Evolutionary conservation across 2,113 vertebrate genomes (phyloP).

Genomic region (Nansenia antarctica): DNA sequence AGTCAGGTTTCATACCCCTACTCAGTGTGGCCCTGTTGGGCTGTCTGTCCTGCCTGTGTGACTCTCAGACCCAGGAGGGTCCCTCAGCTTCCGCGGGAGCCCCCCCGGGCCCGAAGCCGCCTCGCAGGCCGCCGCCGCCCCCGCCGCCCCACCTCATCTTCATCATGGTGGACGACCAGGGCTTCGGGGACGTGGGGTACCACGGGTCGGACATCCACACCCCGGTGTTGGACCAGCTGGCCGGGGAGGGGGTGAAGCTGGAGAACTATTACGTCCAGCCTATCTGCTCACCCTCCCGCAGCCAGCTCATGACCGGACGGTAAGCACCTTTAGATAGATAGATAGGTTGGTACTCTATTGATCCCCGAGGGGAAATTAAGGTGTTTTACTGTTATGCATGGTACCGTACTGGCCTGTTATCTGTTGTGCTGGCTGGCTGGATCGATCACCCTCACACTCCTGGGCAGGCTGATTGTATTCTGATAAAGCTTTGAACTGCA

Average conservation of each 20-base stretch:
- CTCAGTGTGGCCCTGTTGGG: conserved; percentile 33
- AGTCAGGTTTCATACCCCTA: conserved; percentile 16
- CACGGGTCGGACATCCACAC: conserved; percentile 91
- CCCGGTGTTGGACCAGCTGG: conserved; percentile 85
- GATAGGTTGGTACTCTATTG: no score
- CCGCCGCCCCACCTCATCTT: conserved; percentile 85
- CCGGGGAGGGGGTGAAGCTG: conserved; percentile 88
- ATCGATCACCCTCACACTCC: background rate
- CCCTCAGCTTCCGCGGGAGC: background rate
- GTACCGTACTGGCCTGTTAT: background rate
- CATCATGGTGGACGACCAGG: conserved; percentile 93
- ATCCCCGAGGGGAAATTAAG: no score
- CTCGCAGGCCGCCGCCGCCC: background rate
- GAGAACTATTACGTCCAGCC: conserved; percentile 97
- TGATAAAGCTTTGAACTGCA: background rate
- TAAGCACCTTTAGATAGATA: conserved; percentile 61
- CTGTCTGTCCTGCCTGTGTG: conserved; percentile 36
- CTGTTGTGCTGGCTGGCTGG: background rate
- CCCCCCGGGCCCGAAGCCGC: background rate
- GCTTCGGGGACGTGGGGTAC: conserved; percentile 90
- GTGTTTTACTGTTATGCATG: background rate
- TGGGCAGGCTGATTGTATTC: background rate
- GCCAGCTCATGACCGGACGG: conserved; percentile 93
- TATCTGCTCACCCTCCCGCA: conserved; percentile 93
- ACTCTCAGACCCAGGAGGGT: background rate